Conservation (phyloP, 2,113 vertebrate species). For the Triplophysa siluroides region DNA sequence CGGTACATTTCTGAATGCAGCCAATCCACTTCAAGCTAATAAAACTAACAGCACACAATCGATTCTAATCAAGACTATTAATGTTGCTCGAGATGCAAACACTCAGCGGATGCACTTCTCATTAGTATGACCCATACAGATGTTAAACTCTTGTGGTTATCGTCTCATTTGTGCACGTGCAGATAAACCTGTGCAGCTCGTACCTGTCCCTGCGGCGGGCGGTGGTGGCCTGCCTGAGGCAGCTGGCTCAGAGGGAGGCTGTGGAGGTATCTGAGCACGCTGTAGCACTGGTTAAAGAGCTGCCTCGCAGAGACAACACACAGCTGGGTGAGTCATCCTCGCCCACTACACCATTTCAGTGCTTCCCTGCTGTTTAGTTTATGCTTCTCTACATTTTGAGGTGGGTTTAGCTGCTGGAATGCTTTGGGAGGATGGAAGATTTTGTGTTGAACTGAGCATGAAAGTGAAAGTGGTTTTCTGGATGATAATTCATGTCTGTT, state of each 20-base stretch:
- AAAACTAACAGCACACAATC: neutral
- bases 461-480: neutral
- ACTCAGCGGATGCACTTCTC: too few relatives aligned
- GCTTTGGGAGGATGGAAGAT: neutral
- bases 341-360: neutral
- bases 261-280: constrained; percentile 86
- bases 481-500: neutral
- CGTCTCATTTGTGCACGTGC: constrained; percentile 59
- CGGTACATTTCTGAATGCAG: neutral
- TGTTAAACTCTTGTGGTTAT: neutral
- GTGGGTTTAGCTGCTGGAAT: neutral
- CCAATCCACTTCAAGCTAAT: neutral
- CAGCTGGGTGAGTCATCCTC: constrained; percentile 74
- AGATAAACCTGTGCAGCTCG: constrained; percentile 89
- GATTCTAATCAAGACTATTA: neutral
- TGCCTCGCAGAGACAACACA: constrained; percentile 75
- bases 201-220: constrained; percentile 84
- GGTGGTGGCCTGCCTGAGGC: constrained; percentile 85
- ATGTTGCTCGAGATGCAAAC: neutral
- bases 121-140: neutral
- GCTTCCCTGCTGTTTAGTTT: neutral
- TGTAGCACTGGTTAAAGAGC: constrained; percentile 80
- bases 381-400: neutral
- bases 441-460: neutral
- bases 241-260: constrained; percentile 89